Base-by-base conservation (phyloP, 2,797 vertebrate genomes). In the Labeo calbasu region DNA sequence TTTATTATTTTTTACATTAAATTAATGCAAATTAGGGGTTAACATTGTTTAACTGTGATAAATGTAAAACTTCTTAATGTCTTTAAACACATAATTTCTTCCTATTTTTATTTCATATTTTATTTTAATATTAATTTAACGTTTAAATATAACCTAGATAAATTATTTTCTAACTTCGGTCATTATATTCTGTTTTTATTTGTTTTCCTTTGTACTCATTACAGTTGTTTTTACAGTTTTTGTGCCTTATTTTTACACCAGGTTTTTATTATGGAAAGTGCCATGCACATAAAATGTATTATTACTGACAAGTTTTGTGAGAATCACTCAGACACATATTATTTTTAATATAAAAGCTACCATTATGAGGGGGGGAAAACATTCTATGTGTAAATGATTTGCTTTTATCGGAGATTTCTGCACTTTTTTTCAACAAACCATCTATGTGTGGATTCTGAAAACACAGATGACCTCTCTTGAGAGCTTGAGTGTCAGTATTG, bases 391-490 rank as follows among this genome's bases (percentile, higher is more conserved):
- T 43, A 25, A 76, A 81, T 28, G 55, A 51, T 25, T 28, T 14
- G 51, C 19, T 70, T 59, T 78, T 32, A 51, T 51, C 25, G 51
- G 50, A 84, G 2, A 70, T 23, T 78, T 40, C 13, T 9, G 8
- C 48, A 43, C 46, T 46, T 55, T 55, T 19, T 55, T 55, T 19
- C 2, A 55, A 6, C 13, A 55, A 21, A 55, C 6, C 7, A 5
- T 61, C 2, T 43, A 12, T 17, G n/a, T 55, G n/a, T 32, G 48
- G 28, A 28, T 57, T 76, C 53, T 78, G 32, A 77, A 43, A 71
- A 32, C 66, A 28, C 75, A 72, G 75, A 71, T 82, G 79, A 78
- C 66, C 59, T 59, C 57, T 63, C 57, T 73, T 36, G 15, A 73
- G 43, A 23, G 53, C 19, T 82, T 17, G 57, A 73, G 80, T 72